These are phyloP conservation scores for Pocillopora meandrina DNA, from an alignment of 92 coral and sea anemone species.

Conservation along the genomic window DNA sequence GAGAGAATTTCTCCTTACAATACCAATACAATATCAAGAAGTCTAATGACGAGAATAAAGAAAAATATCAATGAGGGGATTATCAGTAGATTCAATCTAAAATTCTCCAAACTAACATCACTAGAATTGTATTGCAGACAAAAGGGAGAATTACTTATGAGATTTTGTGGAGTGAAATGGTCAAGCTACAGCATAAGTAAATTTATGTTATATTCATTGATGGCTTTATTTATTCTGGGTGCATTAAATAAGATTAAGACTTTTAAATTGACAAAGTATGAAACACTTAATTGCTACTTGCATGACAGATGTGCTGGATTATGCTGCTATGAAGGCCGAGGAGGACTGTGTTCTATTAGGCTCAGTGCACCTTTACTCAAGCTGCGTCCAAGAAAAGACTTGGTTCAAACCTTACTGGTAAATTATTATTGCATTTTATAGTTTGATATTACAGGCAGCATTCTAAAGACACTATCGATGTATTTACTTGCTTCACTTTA, in stretches of 20 bases:
- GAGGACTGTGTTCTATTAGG: slow-evolving; percentile 92
- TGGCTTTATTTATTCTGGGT: not conserved
- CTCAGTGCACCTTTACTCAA: slow-evolving; percentile 91
- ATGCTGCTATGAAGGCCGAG: slow-evolving; percentile 96
- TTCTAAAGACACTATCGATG: not conserved
- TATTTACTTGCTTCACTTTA: not conserved
- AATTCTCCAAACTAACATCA: too few species aligned
- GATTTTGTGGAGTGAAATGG: too few species aligned
- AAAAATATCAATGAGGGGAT: too few species aligned
- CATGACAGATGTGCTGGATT: slow-evolving; percentile 87
- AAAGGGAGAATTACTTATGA: too few species aligned
- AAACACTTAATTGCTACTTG: not conserved
- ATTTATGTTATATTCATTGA: too few species aligned
- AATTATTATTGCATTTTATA: not conserved
- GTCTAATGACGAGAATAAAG: not conserved
- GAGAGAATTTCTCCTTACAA: too few species aligned
- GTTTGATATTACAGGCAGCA: not conserved
- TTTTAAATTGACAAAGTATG: too few species aligned
- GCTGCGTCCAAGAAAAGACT: slow-evolving; percentile 92
- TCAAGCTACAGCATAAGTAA: too few species aligned
- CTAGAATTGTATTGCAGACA: not conserved
- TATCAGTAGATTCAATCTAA: too few species aligned
- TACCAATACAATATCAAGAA: too few species aligned
- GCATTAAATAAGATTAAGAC: not conserved
- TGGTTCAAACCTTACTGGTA: slow-evolving; percentile 94